These are phyloP conservation scores for Chascanopsetta lugubris DNA, from an alignment of 2,113 vertebrate species.

Conservation along the genomic window DNA sequence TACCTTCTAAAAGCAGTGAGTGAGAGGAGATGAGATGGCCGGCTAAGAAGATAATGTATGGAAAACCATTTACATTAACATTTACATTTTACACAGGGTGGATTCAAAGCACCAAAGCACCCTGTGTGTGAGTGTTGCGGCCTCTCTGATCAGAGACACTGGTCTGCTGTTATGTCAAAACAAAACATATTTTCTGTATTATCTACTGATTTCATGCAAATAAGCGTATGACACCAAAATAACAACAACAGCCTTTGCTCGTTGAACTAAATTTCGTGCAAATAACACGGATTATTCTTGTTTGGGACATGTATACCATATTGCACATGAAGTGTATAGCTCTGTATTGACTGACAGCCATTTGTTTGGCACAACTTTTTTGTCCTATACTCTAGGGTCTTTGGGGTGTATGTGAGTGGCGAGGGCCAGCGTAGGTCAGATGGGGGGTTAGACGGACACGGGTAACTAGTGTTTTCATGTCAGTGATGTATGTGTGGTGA, in stretches of 20 bases:
- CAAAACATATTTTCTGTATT: not conserved
- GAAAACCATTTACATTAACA: conserved; percentile 42
- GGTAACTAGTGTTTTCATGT: conserved; percentile 59
- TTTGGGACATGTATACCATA: not conserved
- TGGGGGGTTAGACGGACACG: conserved; percentile 41
- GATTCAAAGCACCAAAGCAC: conserved; percentile 14
- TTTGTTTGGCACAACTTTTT: conserved; percentile 17
- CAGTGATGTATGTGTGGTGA: conserved; percentile 70
- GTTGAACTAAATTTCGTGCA: not conserved
- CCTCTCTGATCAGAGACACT: not conserved
- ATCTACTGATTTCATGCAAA: not conserved
- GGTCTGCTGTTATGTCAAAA: not conserved
- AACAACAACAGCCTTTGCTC: not conserved
- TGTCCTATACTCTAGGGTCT: conserved; percentile 8
- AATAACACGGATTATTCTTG: not conserved
- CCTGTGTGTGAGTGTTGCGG: not conserved
- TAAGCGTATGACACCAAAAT: not conserved
- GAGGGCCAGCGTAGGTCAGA: conserved; percentile 30
- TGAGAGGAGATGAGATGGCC: conserved; percentile 4
- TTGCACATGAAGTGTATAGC: not conserved
- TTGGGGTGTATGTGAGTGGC: conserved; percentile 19
- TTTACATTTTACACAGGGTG: conserved; percentile 42
- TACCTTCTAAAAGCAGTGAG: conserved; percentile 49
- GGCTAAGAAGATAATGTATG: conserved; percentile 12
- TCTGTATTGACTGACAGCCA: conserved; percentile 13